These are phyloP conservation scores for Drosophila hamatofila DNA, from an alignment of 2,888 invertebrate species.

Conservation along the genomic window DNA sequence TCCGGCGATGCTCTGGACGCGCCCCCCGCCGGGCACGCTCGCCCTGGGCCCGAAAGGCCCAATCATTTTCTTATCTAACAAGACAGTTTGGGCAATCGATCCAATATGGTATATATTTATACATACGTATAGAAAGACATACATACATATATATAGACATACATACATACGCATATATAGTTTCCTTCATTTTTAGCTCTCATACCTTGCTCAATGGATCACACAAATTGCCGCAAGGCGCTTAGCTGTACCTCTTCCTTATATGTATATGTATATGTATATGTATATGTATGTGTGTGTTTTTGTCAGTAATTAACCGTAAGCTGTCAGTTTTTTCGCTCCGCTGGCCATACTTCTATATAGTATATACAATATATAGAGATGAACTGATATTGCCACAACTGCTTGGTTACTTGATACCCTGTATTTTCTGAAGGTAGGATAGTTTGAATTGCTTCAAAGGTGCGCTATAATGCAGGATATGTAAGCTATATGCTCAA, in stretches of 20 bases:
- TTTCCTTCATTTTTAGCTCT: slow-evolving; percentile 12
- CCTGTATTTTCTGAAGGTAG: not conserved
- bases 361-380: slow-evolving; percentile 29
- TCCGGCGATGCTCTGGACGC: slow-evolving; percentile 26
- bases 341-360: slow-evolving; percentile 39
- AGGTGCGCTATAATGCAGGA: too few species aligned
- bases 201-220: slow-evolving; percentile 75
- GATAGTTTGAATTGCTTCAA: not conserved
- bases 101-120: slow-evolving; percentile 29
- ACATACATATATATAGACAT: not conserved
- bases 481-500: too few species aligned
- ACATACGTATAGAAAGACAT: not conserved
- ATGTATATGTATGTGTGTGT: slow-evolving; percentile 27
- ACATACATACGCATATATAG: not conserved
- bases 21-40: slow-evolving; percentile 56
- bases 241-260: slow-evolving; percentile 21
- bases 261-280: not conserved
- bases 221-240: slow-evolving; percentile 71
- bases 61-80: slow-evolving; percentile 78
- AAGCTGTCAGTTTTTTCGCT: slow-evolving; percentile 82
- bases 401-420: slow-evolving; percentile 26
- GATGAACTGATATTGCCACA: slow-evolving; percentile 62
- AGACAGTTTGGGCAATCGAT: slow-evolving; percentile 73
- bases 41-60: slow-evolving; percentile 35
- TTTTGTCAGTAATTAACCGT: slow-evolving; percentile 76